Conservation (phyloP, 2,797 vertebrate species). For the Clarias laeviceps region DNA sequence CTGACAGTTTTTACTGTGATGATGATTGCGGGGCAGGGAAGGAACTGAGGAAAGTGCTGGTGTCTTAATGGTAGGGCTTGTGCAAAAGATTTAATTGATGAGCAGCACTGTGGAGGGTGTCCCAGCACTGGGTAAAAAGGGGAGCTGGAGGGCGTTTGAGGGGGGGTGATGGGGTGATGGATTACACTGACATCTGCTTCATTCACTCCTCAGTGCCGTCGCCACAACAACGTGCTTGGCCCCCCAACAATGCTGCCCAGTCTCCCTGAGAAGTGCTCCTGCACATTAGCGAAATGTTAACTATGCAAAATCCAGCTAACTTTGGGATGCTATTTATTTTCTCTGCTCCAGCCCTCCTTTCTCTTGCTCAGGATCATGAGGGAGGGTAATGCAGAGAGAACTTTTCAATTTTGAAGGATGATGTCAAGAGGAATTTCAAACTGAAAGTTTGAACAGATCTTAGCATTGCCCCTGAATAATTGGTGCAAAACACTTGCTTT, state of each 20-base stretch:
- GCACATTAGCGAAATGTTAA: conserved; percentile 82
- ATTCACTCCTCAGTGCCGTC: conserved; percentile 85
- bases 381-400: conserved; percentile 46
- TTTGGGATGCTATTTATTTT: conserved; percentile 81
- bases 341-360: conserved; percentile 63
- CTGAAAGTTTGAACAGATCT: conserved; percentile 77
- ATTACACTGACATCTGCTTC: conserved; percentile 89
- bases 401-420: conserved; percentile 74
- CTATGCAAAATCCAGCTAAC: conserved; percentile 85
- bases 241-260: conserved; percentile 84
- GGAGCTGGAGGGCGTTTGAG: conserved; percentile 65
- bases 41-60: conserved; percentile 55
- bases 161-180: conserved; percentile 75
- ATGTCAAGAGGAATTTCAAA: conserved; percentile 86
- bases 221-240: conserved; percentile 83
- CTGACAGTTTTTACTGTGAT: conserved; percentile 53
- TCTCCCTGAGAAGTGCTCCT: conserved; percentile 80
- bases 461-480: conserved; percentile 70
- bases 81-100: conserved; percentile 66
- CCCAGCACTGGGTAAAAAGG: conserved; percentile 74
- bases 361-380: conserved; percentile 69
- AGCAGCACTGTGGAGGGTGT: conserved; percentile 69
- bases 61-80: conserved; percentile 63
- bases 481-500: conserved; percentile 70
- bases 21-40: conserved; percentile 52